Evolutionary conservation across 53 echinoderm and acorn worm species (phyloP).

Genomic region (Mesocentrotus franciscanus): DNA sequence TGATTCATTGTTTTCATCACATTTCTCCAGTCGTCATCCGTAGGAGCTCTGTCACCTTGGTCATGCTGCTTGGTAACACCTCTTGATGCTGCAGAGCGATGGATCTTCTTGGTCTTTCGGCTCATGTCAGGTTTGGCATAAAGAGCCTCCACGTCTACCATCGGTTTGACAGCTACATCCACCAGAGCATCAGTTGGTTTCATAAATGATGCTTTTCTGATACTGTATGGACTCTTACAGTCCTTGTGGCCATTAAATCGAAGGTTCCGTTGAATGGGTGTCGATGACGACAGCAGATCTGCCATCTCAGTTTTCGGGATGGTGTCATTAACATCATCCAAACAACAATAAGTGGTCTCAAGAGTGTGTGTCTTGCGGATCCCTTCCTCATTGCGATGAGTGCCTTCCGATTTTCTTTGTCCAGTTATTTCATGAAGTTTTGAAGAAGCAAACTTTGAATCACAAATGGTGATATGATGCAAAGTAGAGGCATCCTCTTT

Average conservation of each 20-base stretch:
- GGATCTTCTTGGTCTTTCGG: neutral
- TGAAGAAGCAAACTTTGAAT: too few species aligned
- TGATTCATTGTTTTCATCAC: neutral
- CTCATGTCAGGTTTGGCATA: conserved; percentile 17
- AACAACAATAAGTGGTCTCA: neutral
- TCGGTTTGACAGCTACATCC: neutral
- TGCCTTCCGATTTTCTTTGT: too few species aligned
- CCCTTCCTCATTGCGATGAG: too few species aligned
- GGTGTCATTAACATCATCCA: neutral
- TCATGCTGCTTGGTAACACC: neutral
- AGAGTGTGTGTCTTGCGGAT: neutral
- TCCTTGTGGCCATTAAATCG: neutral
- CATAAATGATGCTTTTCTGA: neutral
- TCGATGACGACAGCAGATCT: neutral
- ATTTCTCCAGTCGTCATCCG: neutral
- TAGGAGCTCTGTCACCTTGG: neutral
- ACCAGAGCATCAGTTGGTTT: neutral
- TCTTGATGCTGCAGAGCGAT: neutral
- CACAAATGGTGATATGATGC: too few species aligned
- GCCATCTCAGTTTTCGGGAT: neutral
- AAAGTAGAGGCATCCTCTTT: neutral
- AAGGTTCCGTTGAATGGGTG: neutral
- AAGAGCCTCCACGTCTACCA: neutral
- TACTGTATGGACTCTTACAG: neutral
- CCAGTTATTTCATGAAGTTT: too few species aligned